These are phyloP conservation scores for Palythoa heliodiscus DNA, from an alignment of 92 coral and sea anemone species.

Conservation along the genomic window DNA sequence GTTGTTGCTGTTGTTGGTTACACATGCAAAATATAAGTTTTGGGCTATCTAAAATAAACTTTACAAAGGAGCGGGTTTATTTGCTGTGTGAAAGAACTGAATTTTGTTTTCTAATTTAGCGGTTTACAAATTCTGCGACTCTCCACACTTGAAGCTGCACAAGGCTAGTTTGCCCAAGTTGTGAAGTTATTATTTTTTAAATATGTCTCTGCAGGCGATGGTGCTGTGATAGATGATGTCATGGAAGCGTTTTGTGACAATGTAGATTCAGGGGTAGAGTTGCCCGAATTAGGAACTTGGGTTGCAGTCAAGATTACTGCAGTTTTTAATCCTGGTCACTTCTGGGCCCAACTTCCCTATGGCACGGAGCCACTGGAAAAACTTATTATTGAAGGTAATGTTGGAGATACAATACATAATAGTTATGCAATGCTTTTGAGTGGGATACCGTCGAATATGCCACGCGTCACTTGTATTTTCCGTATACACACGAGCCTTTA, in stretches of 20 bases:
- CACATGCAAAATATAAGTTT: no score
- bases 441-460: no score
- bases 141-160: no score
- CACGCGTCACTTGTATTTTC: no score
- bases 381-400: slow-evolving; percentile 77
- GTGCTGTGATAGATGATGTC: slow-evolving; percentile 27
- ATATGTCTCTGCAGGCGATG: neutral
- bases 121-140: no score
- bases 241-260: slow-evolving; percentile 87
- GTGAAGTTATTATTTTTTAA: neutral
- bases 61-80: no score
- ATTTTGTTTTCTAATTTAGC: no score
- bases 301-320: slow-evolving; percentile 95
- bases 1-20: no score
- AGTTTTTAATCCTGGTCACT: slow-evolving; percentile 91
- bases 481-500: no score
- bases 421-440: no score
- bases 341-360: slow-evolving; percentile 97
- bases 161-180: neutral
- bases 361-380: slow-evolving; percentile 89
- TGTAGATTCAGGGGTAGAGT: slow-evolving; percentile 64
- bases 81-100: no score
- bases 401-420: neutral
- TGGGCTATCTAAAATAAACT: no score
- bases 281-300: slow-evolving; percentile 92